These are phyloP conservation scores for Clinocottus analis DNA, from an alignment of 2,113 vertebrate genomes.

Conservation along the genomic window DNA sequence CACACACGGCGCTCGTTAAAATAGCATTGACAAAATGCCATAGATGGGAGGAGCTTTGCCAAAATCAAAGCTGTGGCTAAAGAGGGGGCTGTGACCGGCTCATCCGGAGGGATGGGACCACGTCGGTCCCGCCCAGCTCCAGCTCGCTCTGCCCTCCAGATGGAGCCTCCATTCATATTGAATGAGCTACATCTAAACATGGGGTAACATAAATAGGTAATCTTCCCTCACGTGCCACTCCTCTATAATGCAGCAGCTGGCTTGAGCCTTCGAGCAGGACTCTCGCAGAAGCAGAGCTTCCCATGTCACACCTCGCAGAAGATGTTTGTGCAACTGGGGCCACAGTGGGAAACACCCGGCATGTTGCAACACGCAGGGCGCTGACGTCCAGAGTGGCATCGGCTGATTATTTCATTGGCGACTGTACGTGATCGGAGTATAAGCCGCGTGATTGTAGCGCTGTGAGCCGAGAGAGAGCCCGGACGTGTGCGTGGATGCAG, in stretches of 20 bases:
- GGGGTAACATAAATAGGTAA: constrained; percentile 78
- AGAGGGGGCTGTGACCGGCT: constrained; percentile 58
- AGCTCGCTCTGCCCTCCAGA: constrained; percentile 58
- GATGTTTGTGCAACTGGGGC: constrained; percentile 41
- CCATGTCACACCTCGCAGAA: constrained; percentile 29
- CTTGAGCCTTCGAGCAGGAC: constrained; percentile 26
- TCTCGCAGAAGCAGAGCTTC: constrained; percentile 30
- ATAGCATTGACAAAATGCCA: constrained; percentile 40
- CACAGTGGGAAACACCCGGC: constrained; percentile 8
- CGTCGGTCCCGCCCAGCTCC: constrained; percentile 41
- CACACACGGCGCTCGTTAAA: constrained; percentile 40
- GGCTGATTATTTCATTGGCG: constrained; percentile 22
- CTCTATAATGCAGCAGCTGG: constrained; percentile 70
- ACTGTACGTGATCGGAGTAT: not conserved
- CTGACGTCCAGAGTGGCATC: not conserved
- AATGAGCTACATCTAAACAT: constrained; percentile 80
- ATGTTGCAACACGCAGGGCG: constrained; percentile 3
- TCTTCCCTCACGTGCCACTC: constrained; percentile 59
- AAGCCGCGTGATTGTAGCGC: not conserved
- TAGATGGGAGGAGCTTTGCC: constrained; percentile 50
- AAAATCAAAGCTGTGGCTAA: constrained; percentile 71
- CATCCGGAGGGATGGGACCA: constrained; percentile 44
- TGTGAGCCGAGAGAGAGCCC: not conserved
- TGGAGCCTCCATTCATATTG: constrained; percentile 77
- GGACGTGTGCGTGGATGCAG: constrained; percentile 5